phyloP scores from a whole-genome alignment of 2,888 invertebrate genomes.

The Lumbricus terrestris region DNA sequence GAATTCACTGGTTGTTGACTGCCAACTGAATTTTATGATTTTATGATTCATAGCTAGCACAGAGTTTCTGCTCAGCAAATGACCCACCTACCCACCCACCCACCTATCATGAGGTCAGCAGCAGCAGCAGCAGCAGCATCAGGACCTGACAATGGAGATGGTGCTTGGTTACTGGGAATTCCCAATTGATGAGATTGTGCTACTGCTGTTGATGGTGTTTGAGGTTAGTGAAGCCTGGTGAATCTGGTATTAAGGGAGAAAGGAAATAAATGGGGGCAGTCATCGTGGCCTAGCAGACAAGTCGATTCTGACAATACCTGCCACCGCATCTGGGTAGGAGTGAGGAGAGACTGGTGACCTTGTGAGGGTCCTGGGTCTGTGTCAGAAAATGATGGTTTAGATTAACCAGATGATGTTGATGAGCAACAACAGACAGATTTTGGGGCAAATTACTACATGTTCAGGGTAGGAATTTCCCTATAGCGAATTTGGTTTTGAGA shows the following conservation, averaged over 20 bases:
- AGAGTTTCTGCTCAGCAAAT: neutral
- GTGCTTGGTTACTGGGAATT: neutral
- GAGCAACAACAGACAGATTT: neutral
- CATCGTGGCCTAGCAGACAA: neutral
- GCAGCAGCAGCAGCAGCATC: neutral
- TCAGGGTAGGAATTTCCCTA: neutral
- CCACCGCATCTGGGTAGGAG: neutral
- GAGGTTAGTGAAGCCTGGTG: neutral
- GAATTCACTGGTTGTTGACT: neutral
- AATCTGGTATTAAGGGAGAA: neutral
- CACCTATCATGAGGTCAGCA: neutral
- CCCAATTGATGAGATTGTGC: neutral
- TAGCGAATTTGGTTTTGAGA: neutral
- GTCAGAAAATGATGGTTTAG: neutral
- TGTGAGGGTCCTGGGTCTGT: neutral
- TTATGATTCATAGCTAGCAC: neutral
- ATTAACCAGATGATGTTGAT: neutral
- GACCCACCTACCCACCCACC: slow-evolving; percentile 3
- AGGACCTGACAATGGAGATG: neutral
- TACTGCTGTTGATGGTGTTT: slow-evolving; percentile 3
- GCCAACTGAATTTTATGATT: neutral
- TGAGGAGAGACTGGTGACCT: neutral
- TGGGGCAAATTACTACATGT: neutral
- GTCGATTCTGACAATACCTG: neutral
- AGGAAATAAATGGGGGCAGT: neutral